Evolutionary conservation across 1,140 invertebrate species (phyloP).

Genomic region (Hypothenemus hampei): DNA sequence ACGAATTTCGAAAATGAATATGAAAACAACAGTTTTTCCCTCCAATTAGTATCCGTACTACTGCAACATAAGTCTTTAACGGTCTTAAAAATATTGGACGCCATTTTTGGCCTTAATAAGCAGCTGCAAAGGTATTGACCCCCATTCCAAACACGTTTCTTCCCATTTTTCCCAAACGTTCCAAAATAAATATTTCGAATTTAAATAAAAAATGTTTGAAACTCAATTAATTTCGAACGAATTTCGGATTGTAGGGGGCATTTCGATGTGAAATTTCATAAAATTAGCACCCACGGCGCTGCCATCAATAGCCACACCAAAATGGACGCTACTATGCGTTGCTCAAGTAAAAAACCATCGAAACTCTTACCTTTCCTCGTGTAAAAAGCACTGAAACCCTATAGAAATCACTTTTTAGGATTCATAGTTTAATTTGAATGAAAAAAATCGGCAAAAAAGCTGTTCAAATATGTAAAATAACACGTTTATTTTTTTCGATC

Average conservation of each 20-base stretch:
- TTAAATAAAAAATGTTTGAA: background rate
- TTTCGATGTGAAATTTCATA: slow-evolving; percentile 63
- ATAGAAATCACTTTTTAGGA: background rate
- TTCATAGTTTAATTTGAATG: background rate
- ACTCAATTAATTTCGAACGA: background rate
- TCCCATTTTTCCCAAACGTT: background rate
- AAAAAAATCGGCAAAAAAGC: background rate
- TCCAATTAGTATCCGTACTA: too few relatives aligned
- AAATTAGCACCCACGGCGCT: slow-evolving; percentile 68
- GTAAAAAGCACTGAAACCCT: background rate
- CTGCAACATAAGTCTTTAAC: too few relatives aligned
- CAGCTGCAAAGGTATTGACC: slow-evolving; percentile 22
- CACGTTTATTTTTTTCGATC: too few relatives aligned
- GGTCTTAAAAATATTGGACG: too few relatives aligned
- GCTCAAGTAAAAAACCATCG: background rate
- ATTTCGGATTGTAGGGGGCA: slow-evolving; percentile 53
- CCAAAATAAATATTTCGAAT: background rate
- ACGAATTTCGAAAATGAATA: too few relatives aligned
- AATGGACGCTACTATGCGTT: slow-evolving; percentile 41
- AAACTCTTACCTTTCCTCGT: slow-evolving; percentile 4
- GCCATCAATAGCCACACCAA: slow-evolving; percentile 54
- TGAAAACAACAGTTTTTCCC: too few relatives aligned
- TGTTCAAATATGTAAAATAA: background rate
- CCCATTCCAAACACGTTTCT: background rate
- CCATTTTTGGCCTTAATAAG: slow-evolving; percentile 22